Evolutionary conservation across 2,888 invertebrate genomes (phyloP).

Genomic region (Drosophila koepferae): DNA sequence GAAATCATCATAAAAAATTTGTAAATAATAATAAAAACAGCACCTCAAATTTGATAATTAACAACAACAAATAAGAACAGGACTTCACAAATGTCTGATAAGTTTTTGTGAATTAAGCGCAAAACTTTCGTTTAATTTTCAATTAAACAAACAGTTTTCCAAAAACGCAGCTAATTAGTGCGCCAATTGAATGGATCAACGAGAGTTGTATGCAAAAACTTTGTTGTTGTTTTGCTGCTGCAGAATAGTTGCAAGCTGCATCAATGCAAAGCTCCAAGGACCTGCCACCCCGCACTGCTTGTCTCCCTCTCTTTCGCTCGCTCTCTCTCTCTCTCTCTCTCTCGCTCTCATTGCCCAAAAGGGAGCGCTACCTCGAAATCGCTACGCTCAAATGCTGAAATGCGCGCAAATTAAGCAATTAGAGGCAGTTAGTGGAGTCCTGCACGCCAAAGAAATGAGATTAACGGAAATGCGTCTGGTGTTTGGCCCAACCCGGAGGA

Average conservation of each 20-base stretch:
- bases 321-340: neutral
- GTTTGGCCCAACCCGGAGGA: slow-evolving; percentile 4
- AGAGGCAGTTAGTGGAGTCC: slow-evolving; percentile 29
- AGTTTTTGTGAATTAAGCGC: slow-evolving; percentile 30
- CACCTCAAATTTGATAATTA: neutral
- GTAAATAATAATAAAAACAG: neutral
- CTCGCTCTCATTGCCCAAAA: neutral
- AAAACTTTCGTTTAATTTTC: slow-evolving; percentile 45
- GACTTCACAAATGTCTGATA: slow-evolving; percentile 14
- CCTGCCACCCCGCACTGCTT: neutral
- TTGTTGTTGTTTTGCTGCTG: slow-evolving; percentile 25
- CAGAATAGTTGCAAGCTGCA: slow-evolving; percentile 41
- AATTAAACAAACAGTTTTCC: slow-evolving; percentile 64
- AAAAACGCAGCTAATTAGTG: slow-evolving; percentile 65
- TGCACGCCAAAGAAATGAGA: slow-evolving; percentile 26
- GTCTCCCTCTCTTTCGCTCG: neutral
- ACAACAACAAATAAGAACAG: neutral
- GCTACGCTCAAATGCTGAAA: slow-evolving; percentile 38
- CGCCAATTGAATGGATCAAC: slow-evolving; percentile 34
- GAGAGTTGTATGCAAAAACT: slow-evolving; percentile 19
- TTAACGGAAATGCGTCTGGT: slow-evolving; percentile 32
- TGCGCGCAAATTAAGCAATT: slow-evolving; percentile 71
- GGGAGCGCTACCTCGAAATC: slow-evolving; percentile 15
- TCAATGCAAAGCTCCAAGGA: slow-evolving; percentile 11
- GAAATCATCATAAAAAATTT: no score